phyloP scores from a whole-genome alignment of 2,113 vertebrate genomes.

The Eleginops maclovinus region DNA sequence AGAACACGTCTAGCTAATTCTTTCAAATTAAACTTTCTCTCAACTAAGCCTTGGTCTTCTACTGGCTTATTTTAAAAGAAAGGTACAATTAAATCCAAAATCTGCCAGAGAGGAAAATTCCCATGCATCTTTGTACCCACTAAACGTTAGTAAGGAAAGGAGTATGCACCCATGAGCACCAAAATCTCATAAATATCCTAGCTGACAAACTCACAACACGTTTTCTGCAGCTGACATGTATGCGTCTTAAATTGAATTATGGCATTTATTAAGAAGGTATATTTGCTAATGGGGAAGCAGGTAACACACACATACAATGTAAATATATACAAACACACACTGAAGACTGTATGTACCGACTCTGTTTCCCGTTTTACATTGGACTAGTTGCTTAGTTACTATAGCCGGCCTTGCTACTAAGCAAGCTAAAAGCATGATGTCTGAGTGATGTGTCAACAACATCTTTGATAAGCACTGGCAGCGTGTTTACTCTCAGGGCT shows the following conservation, averaged over 20 bases:
- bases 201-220: not conserved
- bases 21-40: conserved; percentile 13
- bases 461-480: conserved; percentile 3
- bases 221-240: conserved; percentile 1
- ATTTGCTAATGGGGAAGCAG: not conserved
- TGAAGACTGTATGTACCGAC: not conserved
- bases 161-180: not conserved
- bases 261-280: not conserved
- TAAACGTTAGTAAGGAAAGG: not conserved
- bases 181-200: not conserved
- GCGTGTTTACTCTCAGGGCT: conserved; percentile 5
- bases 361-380: conserved; percentile 1
- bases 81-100: not conserved
- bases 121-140: not conserved
- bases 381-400: conserved; percentile 8
- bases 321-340: not conserved
- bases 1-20: conserved; percentile 5
- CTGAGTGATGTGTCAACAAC: conserved; percentile 20
- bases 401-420: not conserved
- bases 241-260: not conserved
- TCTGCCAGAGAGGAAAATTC: not conserved
- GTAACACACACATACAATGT: not conserved
- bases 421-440: conserved; percentile 4
- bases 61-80: conserved; percentile 14
- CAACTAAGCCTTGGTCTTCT: not conserved